Base-by-base conservation (phyloP, 2,113 vertebrate genomes). In the Amazona guildingii region DNA sequence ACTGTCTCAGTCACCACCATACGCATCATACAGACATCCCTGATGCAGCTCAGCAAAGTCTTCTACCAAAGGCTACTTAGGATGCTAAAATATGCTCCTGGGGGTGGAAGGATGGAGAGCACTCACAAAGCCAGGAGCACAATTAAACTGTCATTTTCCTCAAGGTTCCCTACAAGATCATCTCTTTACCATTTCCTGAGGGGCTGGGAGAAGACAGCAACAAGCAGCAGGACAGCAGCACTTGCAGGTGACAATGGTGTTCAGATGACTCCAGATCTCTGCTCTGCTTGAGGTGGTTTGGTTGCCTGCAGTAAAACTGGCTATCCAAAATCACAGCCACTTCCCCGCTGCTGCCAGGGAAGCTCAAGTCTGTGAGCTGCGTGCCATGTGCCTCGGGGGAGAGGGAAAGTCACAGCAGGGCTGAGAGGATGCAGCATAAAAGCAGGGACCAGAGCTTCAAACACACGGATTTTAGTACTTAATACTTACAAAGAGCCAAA, bases 381-480 rank as follows among this genome's bases (percentile, higher is more conserved):
- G 0, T 2, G 12, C 25, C 13, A 2, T 3, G 5, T 7, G 2
- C 29, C 25, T 5, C 2, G 0, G 20, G 31, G 19, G 7, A 79
- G 10, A 37, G 43, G 39, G 37, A 31, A 17, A 29, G 43, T 43
- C 44, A 27, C 41, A 59, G 64, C 55, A 52, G n/a, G 31, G n/a
- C 49, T 83, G 28, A 73, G 11, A 33, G 11, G 2, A 8, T 1
- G 19, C 1, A 7, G 3, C 9, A 7, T 4, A 27, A 72, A 75
- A 76, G 7, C 66, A 79, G n/a, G 25, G 21, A 66, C 8, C 29
- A 46, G 61, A 51, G 13, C 49, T 41, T 46, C 44, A 84, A 35
- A 86, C 59, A 69, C 48, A 23, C 4, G 19, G 29, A 37, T 61
- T 73, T 61, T 13, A 31, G 39, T 21, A 15, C 48, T 72, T 44